Evolutionary conservation across 2,797 vertebrate genomes (phyloP), one percentile per base, ranked within the genome.

Genomic region (Bradypodion pumilum): DNA sequence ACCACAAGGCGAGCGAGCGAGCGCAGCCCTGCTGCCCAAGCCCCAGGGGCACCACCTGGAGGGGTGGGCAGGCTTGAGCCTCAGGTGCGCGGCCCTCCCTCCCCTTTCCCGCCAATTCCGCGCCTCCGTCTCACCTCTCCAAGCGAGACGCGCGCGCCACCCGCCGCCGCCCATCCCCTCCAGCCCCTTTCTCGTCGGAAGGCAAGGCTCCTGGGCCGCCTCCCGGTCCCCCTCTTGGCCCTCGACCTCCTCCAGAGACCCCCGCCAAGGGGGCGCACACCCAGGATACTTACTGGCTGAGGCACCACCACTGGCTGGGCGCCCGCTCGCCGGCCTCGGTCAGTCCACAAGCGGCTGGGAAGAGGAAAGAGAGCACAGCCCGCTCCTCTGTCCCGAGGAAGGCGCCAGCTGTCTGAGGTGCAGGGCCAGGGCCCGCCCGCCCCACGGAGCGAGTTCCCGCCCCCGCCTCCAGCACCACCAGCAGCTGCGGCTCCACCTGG

Each of bases 381-480:
- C 60, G 27, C 52, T 16, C 52, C n/a, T n/a, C n/a, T n/a, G n/a
- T 15, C 65, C 66, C 16, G 56, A 13, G n/a, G 80, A 59, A 86
- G 84, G 81, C 90, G 89, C 90, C 90, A 46, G 75, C 66, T 32
- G 89, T 81, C 90, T 89, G 88, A 21, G 74, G 73, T 62, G 81
- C 63, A 19, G 21, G 3, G 42, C 69, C 56, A 13, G 73, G 56
- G 29, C 86, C 77, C 37, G 73, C 83, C 76, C 74, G 27, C 85
- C 79, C 85, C 79, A 29, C 37, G 1, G 44, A 81, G 79, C 42
- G 19, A 46, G 42, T 74, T 74, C 74, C 79, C 79, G 85, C 85
- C 85, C 72, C 52, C 49, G 76, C 85, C 85, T 73, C 32, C 35
- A 56, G 85, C 46, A 2, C 56, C 56, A 16, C 7, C 75, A 16